A percentile compares a stretch with the other conserved stretches of the same genome.
These are phyloP conservation scores for Macrosoma leucophasiata DNA, from an alignment of 2,888 invertebrate species.

Conservation along the genomic window DNA sequence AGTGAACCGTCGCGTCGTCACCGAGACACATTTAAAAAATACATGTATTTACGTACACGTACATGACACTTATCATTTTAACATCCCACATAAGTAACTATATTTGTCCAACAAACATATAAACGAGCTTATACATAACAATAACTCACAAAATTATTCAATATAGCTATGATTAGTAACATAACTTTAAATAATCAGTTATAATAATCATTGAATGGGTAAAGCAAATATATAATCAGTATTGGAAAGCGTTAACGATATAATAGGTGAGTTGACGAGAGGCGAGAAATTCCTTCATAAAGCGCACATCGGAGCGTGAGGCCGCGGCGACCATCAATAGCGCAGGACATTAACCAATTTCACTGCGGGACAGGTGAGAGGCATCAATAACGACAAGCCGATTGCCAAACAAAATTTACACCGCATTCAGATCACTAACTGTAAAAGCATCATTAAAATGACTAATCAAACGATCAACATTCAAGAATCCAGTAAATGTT, in stretches of 20 bases:
- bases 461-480: conserved; percentile 65
- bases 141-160: too few relatives aligned
- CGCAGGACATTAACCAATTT: conserved; percentile 36
- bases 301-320: conserved; percentile 44
- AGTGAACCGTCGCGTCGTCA: too few relatives aligned
- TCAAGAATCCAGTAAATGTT: conserved; percentile 63
- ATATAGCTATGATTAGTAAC: too few relatives aligned
- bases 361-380: conserved; percentile 42
- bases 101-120: too few relatives aligned
- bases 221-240: conserved; percentile 66
- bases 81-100: too few relatives aligned
- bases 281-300: conserved; percentile 53
- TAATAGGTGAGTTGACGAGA: too few relatives aligned
- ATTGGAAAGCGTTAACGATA: conserved; percentile 68
- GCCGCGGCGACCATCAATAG: conserved; percentile 35
- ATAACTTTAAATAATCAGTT: too few relatives aligned
- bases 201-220: conserved; percentile 58
- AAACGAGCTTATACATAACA: too few relatives aligned
- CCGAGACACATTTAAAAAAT: too few relatives aligned
- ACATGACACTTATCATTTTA: too few relatives aligned
- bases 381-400: conserved; percentile 45
- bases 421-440: conserved; percentile 60
- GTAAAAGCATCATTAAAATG: conserved; percentile 64
- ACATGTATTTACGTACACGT: too few relatives aligned
- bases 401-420: conserved; percentile 57